Base-by-base conservation (phyloP, 2,113 vertebrate genomes). In the Neodon shergylaensis region DNA sequence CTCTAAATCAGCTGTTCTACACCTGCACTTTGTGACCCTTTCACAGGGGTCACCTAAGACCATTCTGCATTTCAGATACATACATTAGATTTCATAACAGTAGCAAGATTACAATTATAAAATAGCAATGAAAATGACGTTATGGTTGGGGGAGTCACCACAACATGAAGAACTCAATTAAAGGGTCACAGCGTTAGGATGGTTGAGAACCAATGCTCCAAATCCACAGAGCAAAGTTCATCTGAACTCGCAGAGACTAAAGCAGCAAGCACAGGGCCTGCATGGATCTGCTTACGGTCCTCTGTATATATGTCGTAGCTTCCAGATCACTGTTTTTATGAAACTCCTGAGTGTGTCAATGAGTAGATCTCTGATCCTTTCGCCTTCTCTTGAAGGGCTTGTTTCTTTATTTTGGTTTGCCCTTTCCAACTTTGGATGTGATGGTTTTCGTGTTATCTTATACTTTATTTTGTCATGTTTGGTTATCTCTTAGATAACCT, bases 231-330 rank as follows among this genome's bases (percentile, higher is more conserved):
- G 36, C 22, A 42, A n/a, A 16, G 24, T 63, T 83, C 24, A 14
- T 3, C 17, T 28, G 58, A 83, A 63, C 81, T 28, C 54, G 61
- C 79, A 83, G 54, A 83, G 4, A 61, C 54, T 28, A 7, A 61
- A 61, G 3, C 7, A 28, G 24, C n/a, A 42, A 83, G 22, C 22
- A 16, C 54, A 63, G 54, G 24, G 79, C 13, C 1, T 42, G n/a
- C n/a, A 28, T 13, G 22, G 54, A n/a, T 63, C 81, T 28, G 79
- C 24, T 16, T n/a, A 24, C 42, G 22, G 7, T 28, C n/a, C n/a
- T 42, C n/a, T 42, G n/a, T 26, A 39, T 17, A 0, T 17, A 28
- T 42, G 2, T 10, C 28, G 5, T 28, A 6, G 3, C 24, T 63
- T 83, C 42, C 7, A 42, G 54, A n/a, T 83, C 28, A 16, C 14